A percentile compares a stretch with the other conserved stretches of the same genome.
Evolutionary conservation across 2,888 invertebrate species (phyloP).

Genomic region (Ctenicera cuprea): DNA sequence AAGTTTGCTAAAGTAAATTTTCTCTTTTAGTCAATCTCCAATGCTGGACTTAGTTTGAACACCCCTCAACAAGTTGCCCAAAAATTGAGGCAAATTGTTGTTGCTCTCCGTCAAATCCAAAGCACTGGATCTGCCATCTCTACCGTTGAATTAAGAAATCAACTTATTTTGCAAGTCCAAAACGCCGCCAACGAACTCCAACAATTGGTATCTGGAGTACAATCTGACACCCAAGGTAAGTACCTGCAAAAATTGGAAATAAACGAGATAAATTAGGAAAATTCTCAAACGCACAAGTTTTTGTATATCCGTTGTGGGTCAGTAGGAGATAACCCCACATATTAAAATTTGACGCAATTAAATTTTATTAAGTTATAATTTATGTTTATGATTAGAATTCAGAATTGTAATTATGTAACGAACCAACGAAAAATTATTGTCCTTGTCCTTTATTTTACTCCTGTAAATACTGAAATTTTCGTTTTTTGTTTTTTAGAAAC

Average conservation of each 20-base stretch:
- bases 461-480: neutral
- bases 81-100: conserved; percentile 1
- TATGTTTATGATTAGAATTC: no score
- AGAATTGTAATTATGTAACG: no score
- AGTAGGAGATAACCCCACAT: no score
- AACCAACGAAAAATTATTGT: no score
- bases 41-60: neutral
- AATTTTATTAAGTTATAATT: no score
- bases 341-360: no score
- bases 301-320: neutral
- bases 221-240: conserved; percentile 8
- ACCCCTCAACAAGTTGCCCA: neutral
- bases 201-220: neutral
- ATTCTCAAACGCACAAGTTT: no score
- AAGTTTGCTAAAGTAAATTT: no score
- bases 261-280: no score
- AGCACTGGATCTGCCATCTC: neutral
- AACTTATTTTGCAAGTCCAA: conserved; percentile 15
- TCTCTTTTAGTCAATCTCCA: no score
- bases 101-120: neutral
- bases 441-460: no score
- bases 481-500: neutral
- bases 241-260: no score
- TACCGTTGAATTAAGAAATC: neutral
- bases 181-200: conserved; percentile 8